Evolutionary conservation across 2,113 vertebrate genomes (phyloP).

Genomic region (Ailuropoda melanoleuca): DNA sequence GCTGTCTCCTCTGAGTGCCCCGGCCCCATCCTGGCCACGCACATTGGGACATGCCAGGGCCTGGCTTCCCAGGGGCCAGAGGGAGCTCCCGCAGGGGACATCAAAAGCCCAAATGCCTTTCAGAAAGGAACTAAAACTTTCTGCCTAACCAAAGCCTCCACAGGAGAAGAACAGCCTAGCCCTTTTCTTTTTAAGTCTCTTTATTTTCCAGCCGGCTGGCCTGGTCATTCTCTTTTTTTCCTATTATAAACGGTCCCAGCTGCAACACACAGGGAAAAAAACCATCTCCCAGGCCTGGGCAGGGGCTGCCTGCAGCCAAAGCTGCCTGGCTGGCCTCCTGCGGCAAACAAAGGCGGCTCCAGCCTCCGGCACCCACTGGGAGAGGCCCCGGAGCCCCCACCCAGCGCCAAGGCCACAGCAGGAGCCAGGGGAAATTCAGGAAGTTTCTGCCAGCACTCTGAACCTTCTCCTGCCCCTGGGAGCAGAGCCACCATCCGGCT

Average conservation of each 20-base stretch:
- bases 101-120: slow-evolving; percentile 78
- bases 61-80: slow-evolving; percentile 72
- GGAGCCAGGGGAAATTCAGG: not conserved
- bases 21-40: slow-evolving; percentile 49
- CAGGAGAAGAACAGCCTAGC: slow-evolving; percentile 76
- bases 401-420: slow-evolving; percentile 62
- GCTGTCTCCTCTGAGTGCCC: slow-evolving; percentile 29
- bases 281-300: slow-evolving; percentile 68
- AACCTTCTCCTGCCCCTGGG: not conserved
- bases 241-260: slow-evolving; percentile 81
- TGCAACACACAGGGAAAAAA: slow-evolving; percentile 71
- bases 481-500: not conserved
- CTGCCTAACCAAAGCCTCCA: slow-evolving; percentile 78
- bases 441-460: slow-evolving; percentile 56
- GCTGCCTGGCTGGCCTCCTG: slow-evolving; percentile 74
- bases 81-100: slow-evolving; percentile 76
- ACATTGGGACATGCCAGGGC: slow-evolving; percentile 70
- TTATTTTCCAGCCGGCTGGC: slow-evolving; percentile 81
- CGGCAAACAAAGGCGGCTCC: slow-evolving; percentile 69
- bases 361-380: slow-evolving; percentile 78
- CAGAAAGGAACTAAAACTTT: slow-evolving; percentile 79
- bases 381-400: slow-evolving; percentile 60
- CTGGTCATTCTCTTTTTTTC: slow-evolving; percentile 77
- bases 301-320: slow-evolving; percentile 52
- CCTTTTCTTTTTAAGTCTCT: slow-evolving; percentile 80